Evolutionary conservation across 2,797 vertebrate genomes (phyloP), one percentile per base, ranked within the genome.

Genomic region (Onychomys arenicola): DNA sequence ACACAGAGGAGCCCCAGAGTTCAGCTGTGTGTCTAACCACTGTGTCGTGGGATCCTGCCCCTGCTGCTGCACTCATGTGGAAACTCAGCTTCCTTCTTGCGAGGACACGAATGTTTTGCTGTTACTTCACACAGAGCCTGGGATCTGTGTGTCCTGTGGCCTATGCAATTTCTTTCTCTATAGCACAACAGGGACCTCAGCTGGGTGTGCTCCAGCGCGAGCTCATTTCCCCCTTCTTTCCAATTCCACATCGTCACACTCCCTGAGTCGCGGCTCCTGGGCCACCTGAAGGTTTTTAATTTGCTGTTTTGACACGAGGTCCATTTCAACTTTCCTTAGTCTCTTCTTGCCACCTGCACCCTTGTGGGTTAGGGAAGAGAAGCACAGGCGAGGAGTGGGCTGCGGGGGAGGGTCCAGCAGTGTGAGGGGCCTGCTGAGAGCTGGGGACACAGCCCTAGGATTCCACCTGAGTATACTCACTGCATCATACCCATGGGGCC

Each of bases 21-120:
- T 40, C 4, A 17, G 46, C 32, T 4, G 17, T 37, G 57, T 13
- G 2, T 17, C 29, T 34, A 3, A 57, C 7, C 49, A 19, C 19
- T 0, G 11, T 0, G 0, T 34, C 0, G 0, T 0, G 40, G 14
- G 93, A 76, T 0, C 49, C 4, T 1, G 5, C 49, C 34, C 1
- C 0, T 5, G 13, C 2, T 0, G 0, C 6, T 3, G 6, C 69
- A 8, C 3, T 7, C 13, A 4, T 0, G 3, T 2, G 2, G 61
- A 55, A 49, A 19, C 76, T 49, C 3, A 16, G 57, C n/a, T 75
- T 86, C 83, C 4, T 3, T 1, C 1, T 0, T 2, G 10, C 13
- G 29, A 2, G 34, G 43, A 23, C 3, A 3, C 0, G 0, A 55
- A 32, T 34, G 25, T 0, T 5, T 6, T 0, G 0, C 0, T 37